A percentile compares a stretch with the other conserved stretches of the same genome.
Evolutionary conservation across 2,797 vertebrate genomes (phyloP).

Genomic region (Pipistrellus pipistrellus): DNA sequence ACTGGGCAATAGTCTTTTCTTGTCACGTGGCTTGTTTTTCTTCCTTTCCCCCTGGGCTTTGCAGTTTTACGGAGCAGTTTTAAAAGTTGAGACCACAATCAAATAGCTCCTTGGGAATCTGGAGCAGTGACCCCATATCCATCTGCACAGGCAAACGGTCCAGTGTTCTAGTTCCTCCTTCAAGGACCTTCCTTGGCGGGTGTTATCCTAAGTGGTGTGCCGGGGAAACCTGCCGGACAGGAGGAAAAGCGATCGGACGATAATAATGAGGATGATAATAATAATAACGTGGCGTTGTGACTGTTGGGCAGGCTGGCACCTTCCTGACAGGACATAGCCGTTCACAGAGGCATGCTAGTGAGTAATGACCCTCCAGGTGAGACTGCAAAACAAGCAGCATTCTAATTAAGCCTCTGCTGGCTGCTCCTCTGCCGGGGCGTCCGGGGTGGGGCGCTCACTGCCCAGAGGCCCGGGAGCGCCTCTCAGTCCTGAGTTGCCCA

Average conservation of each 20-base stretch:
- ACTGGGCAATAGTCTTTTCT: no score
- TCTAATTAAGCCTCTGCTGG: neutral
- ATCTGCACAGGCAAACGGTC: neutral
- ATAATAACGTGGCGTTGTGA: neutral
- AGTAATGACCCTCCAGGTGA: neutral
- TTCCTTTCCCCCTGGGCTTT: neutral
- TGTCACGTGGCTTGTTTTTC: neutral
- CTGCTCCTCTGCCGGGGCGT: neutral
- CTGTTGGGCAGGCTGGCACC: neutral
- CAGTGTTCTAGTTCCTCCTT: neutral
- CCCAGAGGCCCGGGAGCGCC: fast-evolving
- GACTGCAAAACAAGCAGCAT: neutral
- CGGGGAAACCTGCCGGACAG: neutral
- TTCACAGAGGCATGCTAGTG: neutral
- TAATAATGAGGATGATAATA: neutral
- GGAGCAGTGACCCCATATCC: neutral
- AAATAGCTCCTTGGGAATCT: neutral
- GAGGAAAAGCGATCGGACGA: neutral
- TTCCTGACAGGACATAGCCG: neutral
- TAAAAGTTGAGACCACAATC: neutral
- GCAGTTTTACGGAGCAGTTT: neutral
- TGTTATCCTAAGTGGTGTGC: neutral
- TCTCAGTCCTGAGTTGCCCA: neutral
- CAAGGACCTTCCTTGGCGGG: neutral
- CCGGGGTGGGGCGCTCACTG: neutral